Evolutionary conservation across 2,888 invertebrate species (phyloP), one percentile per base, ranked within the genome.

Genomic region (Epirrhoe alternata): DNA sequence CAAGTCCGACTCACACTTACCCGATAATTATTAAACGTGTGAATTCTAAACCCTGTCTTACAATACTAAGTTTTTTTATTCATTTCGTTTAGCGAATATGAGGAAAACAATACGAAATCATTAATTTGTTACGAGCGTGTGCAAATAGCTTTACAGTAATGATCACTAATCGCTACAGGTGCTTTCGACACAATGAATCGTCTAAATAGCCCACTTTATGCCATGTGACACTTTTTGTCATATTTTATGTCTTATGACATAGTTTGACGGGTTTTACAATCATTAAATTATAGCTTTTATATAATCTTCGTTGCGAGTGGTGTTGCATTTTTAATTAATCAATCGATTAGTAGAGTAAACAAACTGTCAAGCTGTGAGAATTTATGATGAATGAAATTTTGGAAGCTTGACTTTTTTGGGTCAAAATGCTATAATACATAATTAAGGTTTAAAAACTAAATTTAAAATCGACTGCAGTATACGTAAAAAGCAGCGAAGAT

Each of bases 161-260:
- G 73, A 78, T 76, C 72, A 69, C 73, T 76, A 78, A 81, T 80
- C 72, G 73, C 72, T 31, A 66, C 73, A 64, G 71, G 74, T 75
- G 76, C 70, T 79, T 80, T 80, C 80, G 75, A 78, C 80, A 80
- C 73, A 77, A 76, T 76, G 72, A 74, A 77, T 75, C 72, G 78
- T 74, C 57, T 71, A 75, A 74, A 67, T 62, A 30, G 17, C 45
- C 71, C 71, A 73, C 72, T 74, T 42, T 57, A 61, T 60, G 45
- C 57, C 61, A 64, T 71, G 52, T 68, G 65, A 66, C 63, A 66
- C 47, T 55, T 57, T 58, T 60, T 58, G 62, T 61, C 51, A 61
- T 63, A 57, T 55, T 72, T 71, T 57, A 61, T 53, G 31, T 64
- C 31, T 64, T 61, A 52, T 49, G 47, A 58, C 61, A 58, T 17